Conservation (phyloP, 1,140 invertebrate genomes). For the Orussus abietinus region DNA sequence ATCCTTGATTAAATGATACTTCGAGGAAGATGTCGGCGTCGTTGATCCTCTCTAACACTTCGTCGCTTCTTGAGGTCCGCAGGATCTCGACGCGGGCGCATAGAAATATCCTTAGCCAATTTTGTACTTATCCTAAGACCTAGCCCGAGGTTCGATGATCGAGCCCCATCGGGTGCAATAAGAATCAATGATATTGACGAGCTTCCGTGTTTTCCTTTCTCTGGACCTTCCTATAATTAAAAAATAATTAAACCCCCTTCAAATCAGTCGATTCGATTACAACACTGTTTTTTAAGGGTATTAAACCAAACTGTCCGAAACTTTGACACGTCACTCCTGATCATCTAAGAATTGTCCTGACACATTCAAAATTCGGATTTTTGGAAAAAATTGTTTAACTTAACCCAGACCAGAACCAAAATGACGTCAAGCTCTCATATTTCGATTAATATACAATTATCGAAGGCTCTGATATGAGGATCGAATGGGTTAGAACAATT, state of each 20-base stretch:
- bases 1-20: conserved; percentile 2
- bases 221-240: conserved; percentile 20
- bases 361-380: no score
- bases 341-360: no score
- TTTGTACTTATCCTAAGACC: conserved; percentile 50
- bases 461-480: no score
- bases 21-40: conserved; percentile 17
- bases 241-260: conserved; percentile 30
- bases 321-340: no score
- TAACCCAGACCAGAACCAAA: no score
- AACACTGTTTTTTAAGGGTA: no score
- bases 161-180: conserved; percentile 7
- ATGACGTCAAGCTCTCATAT: no score
- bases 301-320: no score
- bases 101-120: conserved; percentile 33
- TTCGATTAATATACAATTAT: no score
- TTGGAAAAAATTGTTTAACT: no score
- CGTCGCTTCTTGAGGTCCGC: conserved; percentile 11
- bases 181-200: not conserved
- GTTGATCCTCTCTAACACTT: no score
- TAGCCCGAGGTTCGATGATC: conserved; percentile 29
- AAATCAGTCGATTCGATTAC: conserved; percentile 19
- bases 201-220: not conserved
- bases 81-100: conserved; percentile 6
- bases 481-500: no score